Conservation (phyloP, 2,888 invertebrate species). For the Trissonchulus sp. region DNA sequence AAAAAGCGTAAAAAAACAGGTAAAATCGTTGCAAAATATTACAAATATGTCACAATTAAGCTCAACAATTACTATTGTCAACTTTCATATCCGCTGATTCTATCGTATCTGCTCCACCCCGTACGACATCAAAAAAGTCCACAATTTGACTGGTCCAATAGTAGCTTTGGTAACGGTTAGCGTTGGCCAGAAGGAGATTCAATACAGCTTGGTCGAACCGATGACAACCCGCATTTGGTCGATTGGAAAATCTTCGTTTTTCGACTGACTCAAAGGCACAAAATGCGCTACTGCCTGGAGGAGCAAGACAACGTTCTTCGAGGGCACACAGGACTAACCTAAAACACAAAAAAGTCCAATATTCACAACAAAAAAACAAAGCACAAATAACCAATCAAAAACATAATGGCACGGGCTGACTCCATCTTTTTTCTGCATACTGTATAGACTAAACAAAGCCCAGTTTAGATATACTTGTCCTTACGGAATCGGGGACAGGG, state of each 20-base stretch:
- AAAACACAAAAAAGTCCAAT: background rate
- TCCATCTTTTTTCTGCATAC: too few species aligned
- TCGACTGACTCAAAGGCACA: background rate
- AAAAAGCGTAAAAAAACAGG: background rate
- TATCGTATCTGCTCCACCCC: too few species aligned
- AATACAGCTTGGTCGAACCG: slow-evolving; percentile 53
- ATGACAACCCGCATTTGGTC: slow-evolving; percentile 49
- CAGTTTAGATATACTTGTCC: too few species aligned
- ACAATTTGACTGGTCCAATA: slow-evolving; percentile 34
- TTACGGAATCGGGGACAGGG: too few species aligned
- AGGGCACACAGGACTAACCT: slow-evolving; percentile 50
- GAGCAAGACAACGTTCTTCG: slow-evolving; percentile 51
- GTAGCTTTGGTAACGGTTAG: slow-evolving; percentile 46
- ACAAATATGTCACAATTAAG: background rate
- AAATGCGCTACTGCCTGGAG: slow-evolving; percentile 39
- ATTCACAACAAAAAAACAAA: too few species aligned
- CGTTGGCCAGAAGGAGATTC: slow-evolving; percentile 53
- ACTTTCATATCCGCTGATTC: background rate
- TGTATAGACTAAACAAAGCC: too few species aligned
- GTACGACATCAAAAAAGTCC: slow-evolving; percentile 22
- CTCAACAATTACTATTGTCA: background rate
- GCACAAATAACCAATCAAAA: too few species aligned
- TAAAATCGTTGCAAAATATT: background rate
- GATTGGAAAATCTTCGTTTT: slow-evolving; percentile 6
- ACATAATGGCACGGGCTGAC: too few species aligned